Evolutionary conservation across 1,140 invertebrate genomes (phyloP).

Genomic region (Nylanderia fulva): DNA sequence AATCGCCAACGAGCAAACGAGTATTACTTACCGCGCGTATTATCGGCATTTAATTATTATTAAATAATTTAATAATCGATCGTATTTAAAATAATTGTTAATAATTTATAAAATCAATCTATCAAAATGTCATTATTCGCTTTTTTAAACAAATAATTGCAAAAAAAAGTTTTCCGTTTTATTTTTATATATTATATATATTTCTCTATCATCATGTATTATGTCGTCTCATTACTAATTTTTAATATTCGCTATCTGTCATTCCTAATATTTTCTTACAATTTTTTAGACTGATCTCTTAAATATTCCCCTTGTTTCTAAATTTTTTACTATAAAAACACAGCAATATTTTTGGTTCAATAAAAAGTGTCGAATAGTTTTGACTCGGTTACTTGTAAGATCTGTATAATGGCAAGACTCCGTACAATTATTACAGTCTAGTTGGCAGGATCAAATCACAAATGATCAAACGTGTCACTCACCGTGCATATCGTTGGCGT

Average conservation of each 20-base stretch:
- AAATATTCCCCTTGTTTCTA: background rate
- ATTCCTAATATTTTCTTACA: background rate
- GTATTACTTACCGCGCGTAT: conserved; percentile 32
- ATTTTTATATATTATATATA: background rate
- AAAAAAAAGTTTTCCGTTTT: background rate
- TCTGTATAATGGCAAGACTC: conserved; percentile 2
- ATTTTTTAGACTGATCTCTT: background rate
- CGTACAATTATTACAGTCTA: conserved; percentile 42
- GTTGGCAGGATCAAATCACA: conserved; percentile 37
- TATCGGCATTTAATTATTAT: conserved; percentile 39
- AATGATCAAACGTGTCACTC: conserved; percentile 70
- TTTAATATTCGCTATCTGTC: background rate
- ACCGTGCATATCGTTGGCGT: conserved; percentile 84
- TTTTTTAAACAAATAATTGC: background rate
- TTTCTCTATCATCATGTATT: background rate
- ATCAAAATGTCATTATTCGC: background rate
- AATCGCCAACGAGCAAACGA: conserved; percentile 44
- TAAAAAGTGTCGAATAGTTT: conserved; percentile 25
- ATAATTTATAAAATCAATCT: background rate
- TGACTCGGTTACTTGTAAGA: conserved; percentile 15
- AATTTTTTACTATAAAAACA: background rate
- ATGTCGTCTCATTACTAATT: background rate
- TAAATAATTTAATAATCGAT: conserved; percentile 46
- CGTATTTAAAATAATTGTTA: conserved; percentile 43
- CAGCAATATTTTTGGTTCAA: background rate